Evolutionary conservation across 2,888 invertebrate species (phyloP).

Genomic region (Parnassius smintheus): DNA sequence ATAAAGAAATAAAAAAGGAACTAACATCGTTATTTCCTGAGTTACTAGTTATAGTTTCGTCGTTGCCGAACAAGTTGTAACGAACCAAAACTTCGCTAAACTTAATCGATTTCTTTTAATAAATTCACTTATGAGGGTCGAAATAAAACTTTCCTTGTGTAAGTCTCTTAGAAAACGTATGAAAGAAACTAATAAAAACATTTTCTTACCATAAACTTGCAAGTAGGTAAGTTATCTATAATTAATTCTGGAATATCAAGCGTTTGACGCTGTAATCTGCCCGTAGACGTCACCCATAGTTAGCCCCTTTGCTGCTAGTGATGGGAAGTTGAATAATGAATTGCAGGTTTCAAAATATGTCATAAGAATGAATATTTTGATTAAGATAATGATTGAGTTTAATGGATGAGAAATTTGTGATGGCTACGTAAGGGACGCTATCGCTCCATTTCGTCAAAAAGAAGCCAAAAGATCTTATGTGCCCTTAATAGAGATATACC

Average conservation of each 20-base stretch:
- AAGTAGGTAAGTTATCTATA: conserved; percentile 10
- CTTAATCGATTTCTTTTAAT: neutral
- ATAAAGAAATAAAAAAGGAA: no score
- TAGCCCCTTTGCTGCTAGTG: conserved; percentile 16
- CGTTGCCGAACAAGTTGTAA: neutral
- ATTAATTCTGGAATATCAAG: neutral
- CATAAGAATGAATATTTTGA: no score
- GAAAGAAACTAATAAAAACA: no score
- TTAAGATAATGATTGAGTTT: no score
- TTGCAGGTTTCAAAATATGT: no score
- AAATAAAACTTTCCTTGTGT: neutral
- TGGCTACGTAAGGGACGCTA: no score
- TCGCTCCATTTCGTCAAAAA: no score
- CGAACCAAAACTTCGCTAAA: neutral
- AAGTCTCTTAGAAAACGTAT: no score
- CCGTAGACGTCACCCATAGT: conserved; percentile 2
- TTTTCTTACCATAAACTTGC: neutral
- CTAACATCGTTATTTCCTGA: no score
- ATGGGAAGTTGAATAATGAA: neutral
- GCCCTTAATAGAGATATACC: no score
- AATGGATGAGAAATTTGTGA: no score
- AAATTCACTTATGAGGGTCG: conserved; percentile 8
- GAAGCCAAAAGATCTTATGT: no score
- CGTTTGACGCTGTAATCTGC: conserved; percentile 8
- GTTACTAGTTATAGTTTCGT: neutral